phyloP scores from a whole-genome alignment of 2,888 invertebrate species.

The Macrophya annulata region DNA sequence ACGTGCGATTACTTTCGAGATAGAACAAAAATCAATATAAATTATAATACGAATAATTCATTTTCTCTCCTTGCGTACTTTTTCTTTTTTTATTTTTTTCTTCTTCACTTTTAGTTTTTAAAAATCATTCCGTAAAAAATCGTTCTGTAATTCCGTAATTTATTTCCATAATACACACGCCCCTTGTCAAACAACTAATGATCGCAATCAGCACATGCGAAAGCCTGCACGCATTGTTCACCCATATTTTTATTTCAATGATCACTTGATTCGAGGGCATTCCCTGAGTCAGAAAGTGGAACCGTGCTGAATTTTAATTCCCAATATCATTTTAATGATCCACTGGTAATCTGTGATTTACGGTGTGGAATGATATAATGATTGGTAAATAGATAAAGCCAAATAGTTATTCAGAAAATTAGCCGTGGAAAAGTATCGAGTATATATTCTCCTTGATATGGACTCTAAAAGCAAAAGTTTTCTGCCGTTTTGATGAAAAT shows the following conservation, averaged over 20 bases:
- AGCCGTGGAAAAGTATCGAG: background rate
- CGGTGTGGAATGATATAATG: background rate
- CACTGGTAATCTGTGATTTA: background rate
- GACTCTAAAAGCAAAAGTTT: background rate
- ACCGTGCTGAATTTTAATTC: background rate
- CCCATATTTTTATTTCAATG: background rate
- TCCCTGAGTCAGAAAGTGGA: background rate
- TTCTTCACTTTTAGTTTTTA: background rate
- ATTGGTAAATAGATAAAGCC: background rate
- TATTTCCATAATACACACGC: background rate
- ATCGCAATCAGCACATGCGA: background rate
- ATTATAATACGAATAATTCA: background rate
- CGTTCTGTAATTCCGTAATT: background rate
- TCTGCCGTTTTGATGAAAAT: constrained; percentile 10
- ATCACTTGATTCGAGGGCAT: background rate
- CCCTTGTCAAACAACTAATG: background rate
- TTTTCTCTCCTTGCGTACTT: background rate
- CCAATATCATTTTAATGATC: background rate
- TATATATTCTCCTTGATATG: background rate
- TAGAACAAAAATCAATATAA: constrained; percentile 2
- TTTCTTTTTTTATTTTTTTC: background rate
- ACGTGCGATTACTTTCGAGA: constrained; percentile 24
- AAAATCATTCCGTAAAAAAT: background rate
- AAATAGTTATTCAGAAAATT: constrained; percentile 7
- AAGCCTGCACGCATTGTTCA: background rate